Base-by-base conservation (phyloP, 2,797 vertebrate species). In the Oreochromis grahami region DNA sequence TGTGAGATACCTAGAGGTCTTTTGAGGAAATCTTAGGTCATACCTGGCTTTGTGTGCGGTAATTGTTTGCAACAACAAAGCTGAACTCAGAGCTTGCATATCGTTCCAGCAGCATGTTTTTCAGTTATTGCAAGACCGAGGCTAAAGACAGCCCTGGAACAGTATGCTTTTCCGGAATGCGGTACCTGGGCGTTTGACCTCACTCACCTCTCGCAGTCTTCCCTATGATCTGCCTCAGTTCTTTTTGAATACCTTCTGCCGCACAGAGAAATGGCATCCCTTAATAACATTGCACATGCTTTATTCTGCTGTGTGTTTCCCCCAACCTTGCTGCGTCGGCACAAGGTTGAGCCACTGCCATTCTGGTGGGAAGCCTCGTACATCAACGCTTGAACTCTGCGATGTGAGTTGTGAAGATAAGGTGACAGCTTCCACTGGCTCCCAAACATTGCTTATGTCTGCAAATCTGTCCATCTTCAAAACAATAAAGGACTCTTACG, bases 401-500 rank as follows among this genome's bases (percentile, higher is more conserved):
- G 78, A 91, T 83, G 77, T 72, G 19, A 70, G 76, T 78, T 50
- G 32, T 65, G 15, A 77, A 84, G 91, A 92, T 89, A 84, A 89
- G 45, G 32, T 36, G 87, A 77, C 79, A 86, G 77, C 45, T 80
- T 72, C 24, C 17, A 10, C 32, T 80, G 81, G 81, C 70, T 85
- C 34, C 21, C 17, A 78, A 80, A 74, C 26, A 6, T 14, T 12
- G 80, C 89, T 60, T 81, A 82, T 41, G 19, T 77, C 72, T 38
- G 70, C 76, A 83, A 82, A 93, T 90, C 85, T 55, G 77, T 51
- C 45, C 78, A 82, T 92, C 88, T 87, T 17, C 78, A 84, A 88
- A 93, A 94, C 89, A 94, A 89, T 77, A 78, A 80, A 51, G 68
- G 45, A 29, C 78, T 91, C 58, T 87, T 89, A 79, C 76, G 87